These are phyloP conservation scores for Perodicticus potto DNA, from an alignment of 2,797 vertebrate genomes.

Conservation along the genomic window DNA sequence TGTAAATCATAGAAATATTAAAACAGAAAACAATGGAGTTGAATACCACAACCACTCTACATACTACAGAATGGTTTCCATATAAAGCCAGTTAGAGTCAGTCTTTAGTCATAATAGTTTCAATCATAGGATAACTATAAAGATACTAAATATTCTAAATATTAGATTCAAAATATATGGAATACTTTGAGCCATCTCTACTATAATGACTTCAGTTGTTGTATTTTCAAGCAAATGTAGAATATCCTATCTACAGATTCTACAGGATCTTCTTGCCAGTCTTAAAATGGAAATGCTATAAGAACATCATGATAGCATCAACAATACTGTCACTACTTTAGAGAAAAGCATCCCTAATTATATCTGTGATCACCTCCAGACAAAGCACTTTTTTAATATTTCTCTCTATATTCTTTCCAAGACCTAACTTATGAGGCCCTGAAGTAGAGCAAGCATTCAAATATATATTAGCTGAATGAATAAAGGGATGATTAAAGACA, in stretches of 20 bases:
- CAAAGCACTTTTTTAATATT: neutral
- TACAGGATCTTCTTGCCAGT: neutral
- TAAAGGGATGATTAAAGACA: neutral
- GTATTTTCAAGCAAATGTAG: neutral
- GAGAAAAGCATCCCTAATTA: neutral
- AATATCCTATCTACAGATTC: slow-evolving; percentile 22
- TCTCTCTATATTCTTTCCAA: neutral
- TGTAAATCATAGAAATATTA: neutral
- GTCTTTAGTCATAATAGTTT: neutral
- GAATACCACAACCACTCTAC: neutral
- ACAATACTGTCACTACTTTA: neutral
- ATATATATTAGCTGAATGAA: neutral
- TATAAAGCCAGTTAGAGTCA: neutral
- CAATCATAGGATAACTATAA: neutral
- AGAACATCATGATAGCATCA: neutral
- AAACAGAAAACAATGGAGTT: neutral
- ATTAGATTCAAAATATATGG: neutral
- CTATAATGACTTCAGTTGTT: neutral
- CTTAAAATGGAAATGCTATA: neutral
- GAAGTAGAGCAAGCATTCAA: neutral
- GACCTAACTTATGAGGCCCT: neutral
- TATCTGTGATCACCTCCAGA: neutral
- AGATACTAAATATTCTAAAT: slow-evolving; percentile 19
- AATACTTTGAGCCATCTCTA: neutral
- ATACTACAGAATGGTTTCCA: neutral